Percentiles rank a stretch among this genome's conserved stretches.
Evolutionary conservation across 1,140 invertebrate species (phyloP).

Genomic region (Brachystomella parvula): DNA sequence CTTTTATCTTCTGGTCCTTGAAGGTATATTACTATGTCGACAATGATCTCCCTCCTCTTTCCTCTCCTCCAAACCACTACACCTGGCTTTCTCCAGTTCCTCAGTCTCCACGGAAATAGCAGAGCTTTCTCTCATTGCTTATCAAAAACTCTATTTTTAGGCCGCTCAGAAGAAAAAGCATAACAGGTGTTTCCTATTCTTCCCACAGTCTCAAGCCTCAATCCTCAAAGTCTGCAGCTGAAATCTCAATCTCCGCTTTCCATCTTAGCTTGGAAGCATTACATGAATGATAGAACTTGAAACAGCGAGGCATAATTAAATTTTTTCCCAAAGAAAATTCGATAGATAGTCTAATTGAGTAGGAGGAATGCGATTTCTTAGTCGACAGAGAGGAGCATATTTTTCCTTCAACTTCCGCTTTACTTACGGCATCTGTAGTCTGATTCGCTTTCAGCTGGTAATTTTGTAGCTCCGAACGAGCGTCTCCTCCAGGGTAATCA

Average conservation of each 20-base stretch:
- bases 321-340: not conserved
- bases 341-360: not conserved
- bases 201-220: not conserved
- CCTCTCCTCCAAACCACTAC: not conserved
- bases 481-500: not conserved
- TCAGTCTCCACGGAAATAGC: not conserved
- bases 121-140: not conserved
- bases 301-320: no score
- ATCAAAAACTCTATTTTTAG: not conserved
- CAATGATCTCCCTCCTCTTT: not conserved
- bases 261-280: not conserved
- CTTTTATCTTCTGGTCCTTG: not conserved
- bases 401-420: not conserved
- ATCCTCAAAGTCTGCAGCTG: not conserved
- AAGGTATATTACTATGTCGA: not conserved
- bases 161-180: not conserved
- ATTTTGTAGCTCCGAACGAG: not conserved
- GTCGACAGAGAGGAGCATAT: not conserved
- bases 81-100: slow-evolving; percentile 1
- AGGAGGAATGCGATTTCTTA: not conserved
- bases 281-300: no score
- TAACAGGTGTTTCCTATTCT: not conserved
- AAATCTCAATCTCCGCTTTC: not conserved
- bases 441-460: slow-evolving; percentile 7
- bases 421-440: not conserved